Evolutionary conservation across 2,888 invertebrate species (phyloP), one percentile per base, ranked within the genome.

Genomic region (Priocnemis perturbator): DNA sequence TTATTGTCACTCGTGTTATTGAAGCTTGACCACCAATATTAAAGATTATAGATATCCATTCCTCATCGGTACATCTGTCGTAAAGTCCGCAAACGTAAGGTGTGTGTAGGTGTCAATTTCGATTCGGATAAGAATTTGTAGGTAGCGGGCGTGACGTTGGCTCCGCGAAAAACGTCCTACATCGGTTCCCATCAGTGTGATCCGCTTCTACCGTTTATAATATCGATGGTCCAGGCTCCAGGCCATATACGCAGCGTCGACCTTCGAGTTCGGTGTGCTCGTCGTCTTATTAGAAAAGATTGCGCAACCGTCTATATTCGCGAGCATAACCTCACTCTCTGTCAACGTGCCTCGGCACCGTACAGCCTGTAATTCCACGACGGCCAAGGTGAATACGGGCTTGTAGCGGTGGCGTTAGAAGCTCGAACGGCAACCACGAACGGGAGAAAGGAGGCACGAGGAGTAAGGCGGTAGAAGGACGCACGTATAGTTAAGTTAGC

Each of bases 361-460:
- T 50, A 17, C 9, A 11, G 71, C 56, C 58, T 65, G 53, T 47
- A 57, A 70, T 68, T 65, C 67, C 45, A 52, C 70, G 77, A 78
- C 72, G 79, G 78, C 78, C 78, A 78, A 78, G 78, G 78, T 74
- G 44, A 78, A 60, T 62, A 50, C 64, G 72, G 30, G 50, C 17
- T 17, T 14, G 50, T 1, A 14, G 14, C 50, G 17, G 14, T 50
- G 50, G 50, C 19, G 50, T 17, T 50, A 19, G 50, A 19, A 50
- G n/a, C 30, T 9, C 15, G 17, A 37, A 37, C 20, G 57, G n/a
- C 17, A 7, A 7, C 59, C 21, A 21, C 19, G 59, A 44, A 19
- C 44, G 11, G 20, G 45, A 21, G 44, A 45, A 44, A n/a, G 47
- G 59, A 9, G 30, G n/a, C n/a, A 20, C n/a, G 59, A 44, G 30